These are phyloP conservation scores for Cerastoderma edule DNA, from an alignment of 2,888 invertebrate species.

Conservation along the genomic window DNA sequence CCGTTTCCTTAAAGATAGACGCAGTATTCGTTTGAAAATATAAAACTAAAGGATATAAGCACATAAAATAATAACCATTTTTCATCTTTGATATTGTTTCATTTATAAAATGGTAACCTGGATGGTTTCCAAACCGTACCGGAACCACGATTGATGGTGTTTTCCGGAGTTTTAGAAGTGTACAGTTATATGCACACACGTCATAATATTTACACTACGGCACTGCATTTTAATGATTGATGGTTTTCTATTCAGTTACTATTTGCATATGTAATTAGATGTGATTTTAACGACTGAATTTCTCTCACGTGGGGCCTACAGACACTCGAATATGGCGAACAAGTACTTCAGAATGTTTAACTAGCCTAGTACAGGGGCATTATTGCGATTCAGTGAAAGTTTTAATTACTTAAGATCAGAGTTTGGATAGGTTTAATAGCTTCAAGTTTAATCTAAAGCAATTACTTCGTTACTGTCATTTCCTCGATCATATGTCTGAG, in stretches of 20 bases:
- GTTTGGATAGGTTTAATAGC: background rate
- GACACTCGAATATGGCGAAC: conserved; percentile 9
- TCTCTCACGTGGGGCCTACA: conserved; percentile 13
- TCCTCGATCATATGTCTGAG: background rate
- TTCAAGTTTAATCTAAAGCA: background rate
- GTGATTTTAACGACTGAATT: conserved; percentile 23
- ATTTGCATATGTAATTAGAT: conserved; percentile 29
- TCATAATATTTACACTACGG: conserved; percentile 28
- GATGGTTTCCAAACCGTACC: too few relatives aligned
- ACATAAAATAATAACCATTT: too few relatives aligned
- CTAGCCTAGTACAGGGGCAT: background rate
- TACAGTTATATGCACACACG: conserved; percentile 9
- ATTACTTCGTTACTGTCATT: background rate
- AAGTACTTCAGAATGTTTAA: background rate
- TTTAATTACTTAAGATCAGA: background rate
- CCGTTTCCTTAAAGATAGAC: too few relatives aligned
- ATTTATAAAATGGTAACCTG: too few relatives aligned
- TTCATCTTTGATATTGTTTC: too few relatives aligned
- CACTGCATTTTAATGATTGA: conserved; percentile 23
- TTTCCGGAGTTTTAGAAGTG: too few relatives aligned
- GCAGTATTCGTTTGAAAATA: too few relatives aligned
- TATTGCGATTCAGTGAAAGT: background rate
- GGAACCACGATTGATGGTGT: too few relatives aligned
- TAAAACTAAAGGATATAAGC: too few relatives aligned
- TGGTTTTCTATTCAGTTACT: conserved; percentile 4